These are phyloP conservation scores for Myxocyprinus asiaticus DNA, from an alignment of 2,113 vertebrate species.

Conservation along the genomic window DNA sequence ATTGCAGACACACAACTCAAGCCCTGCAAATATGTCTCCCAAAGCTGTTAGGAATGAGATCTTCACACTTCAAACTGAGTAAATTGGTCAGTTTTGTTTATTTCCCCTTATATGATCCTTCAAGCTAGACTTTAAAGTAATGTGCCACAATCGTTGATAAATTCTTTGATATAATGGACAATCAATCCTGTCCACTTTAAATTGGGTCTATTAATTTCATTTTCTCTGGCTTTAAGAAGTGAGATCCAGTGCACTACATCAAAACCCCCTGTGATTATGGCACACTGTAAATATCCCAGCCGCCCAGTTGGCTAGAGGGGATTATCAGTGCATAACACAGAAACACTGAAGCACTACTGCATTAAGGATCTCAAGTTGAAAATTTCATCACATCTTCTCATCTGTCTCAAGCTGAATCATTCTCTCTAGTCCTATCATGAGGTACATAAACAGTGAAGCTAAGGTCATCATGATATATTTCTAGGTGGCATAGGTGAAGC, in stretches of 20 bases:
- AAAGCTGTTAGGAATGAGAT: neutral
- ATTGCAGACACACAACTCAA: too few species aligned
- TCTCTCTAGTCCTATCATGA: neutral
- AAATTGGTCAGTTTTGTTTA: neutral
- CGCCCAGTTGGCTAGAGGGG: constrained; percentile 13
- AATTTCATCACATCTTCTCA: constrained; percentile 20
- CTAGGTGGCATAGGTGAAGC: too few species aligned
- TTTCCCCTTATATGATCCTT: neutral
- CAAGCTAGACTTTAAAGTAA: too few species aligned
- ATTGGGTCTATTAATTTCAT: too few species aligned
- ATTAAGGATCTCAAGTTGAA: neutral
- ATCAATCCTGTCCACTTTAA: too few species aligned
- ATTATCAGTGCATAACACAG: constrained; percentile 59
- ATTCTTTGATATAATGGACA: too few species aligned
- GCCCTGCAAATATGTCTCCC: too few species aligned
- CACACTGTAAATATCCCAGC: neutral
- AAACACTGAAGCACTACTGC: constrained; percentile 24
- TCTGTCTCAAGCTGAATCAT: neutral
- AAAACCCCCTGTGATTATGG: neutral
- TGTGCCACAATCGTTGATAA: too few species aligned
- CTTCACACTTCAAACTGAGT: neutral
- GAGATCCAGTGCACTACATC: neutral
- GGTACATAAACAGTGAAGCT: neutral
- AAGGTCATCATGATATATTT: too few species aligned
- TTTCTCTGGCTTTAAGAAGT: neutral